A percentile compares a stretch with the other conserved stretches of the same genome.
These are phyloP conservation scores for Cantharis flavilabris DNA, from an alignment of 2,888 invertebrate genomes.

Conservation along the genomic window DNA sequence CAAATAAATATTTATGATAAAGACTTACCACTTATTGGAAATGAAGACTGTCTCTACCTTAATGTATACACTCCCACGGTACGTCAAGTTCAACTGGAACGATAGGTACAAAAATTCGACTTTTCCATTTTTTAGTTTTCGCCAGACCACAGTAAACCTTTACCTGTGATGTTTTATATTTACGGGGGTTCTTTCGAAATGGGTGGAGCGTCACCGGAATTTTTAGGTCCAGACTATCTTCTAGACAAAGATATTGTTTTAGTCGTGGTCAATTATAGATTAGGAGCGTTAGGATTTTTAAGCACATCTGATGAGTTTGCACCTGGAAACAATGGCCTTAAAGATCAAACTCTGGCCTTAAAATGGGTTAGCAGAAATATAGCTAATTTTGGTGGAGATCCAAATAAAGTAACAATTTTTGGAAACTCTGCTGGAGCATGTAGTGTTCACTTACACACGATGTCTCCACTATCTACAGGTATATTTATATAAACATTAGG, in stretches of 20 bases:
- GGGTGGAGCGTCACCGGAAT: slow-evolving; percentile 68
- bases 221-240: slow-evolving; percentile 73
- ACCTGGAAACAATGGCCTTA: slow-evolving; percentile 18
- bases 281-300: slow-evolving; percentile 28
- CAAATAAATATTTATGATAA: slow-evolving; percentile 62
- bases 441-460: slow-evolving; percentile 4
- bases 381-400: slow-evolving; percentile 10
- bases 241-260: slow-evolving; percentile 72
- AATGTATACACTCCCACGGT: slow-evolving; percentile 69
- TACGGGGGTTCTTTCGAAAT: slow-evolving; percentile 79
- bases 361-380: slow-evolving; percentile 13
- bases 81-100: not conserved
- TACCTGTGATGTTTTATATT: slow-evolving; percentile 77
- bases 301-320: slow-evolving; percentile 6
- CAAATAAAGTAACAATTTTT: slow-evolving; percentile 11
- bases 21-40: slow-evolving; percentile 60
- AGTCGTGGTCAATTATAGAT: slow-evolving; percentile 46
- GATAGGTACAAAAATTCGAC: slow-evolving; percentile 52
- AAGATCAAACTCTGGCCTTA: slow-evolving; percentile 10
- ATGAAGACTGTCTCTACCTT: slow-evolving; percentile 83
- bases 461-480: slow-evolving; percentile 15
- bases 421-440: slow-evolving; percentile 13
- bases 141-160: not conserved
- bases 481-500: not conserved
- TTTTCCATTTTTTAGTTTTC: not conserved